Base-by-base conservation (phyloP, 2,113 vertebrate genomes). In the Chloebia gouldiae region DNA sequence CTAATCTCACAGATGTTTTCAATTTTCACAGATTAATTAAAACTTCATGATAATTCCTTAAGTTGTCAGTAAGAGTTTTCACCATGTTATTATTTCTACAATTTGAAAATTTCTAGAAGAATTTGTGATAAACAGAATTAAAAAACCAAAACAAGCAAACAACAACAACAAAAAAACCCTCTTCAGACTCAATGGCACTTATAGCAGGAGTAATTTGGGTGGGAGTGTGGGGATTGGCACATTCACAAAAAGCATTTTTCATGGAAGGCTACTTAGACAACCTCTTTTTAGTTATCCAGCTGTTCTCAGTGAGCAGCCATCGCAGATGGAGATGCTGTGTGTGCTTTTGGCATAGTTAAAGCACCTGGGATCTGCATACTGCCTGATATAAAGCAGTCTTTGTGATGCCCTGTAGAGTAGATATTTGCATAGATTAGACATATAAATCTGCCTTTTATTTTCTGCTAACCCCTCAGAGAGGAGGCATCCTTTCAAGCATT, bases 351-450 rank as follows among this genome's bases (percentile, higher is more conserved):
- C 93, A 47, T 91, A 73, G 88, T 73, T 57, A 57, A 94, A 96
- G 82, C 96, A 97, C 96, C 96, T 98, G 97, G 95, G 87, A 94
- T 92, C 89, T 64, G 47, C 77, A 37, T 95, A 51, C 45, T 69
- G 30, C 90, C 86, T 80, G 79, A 91, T 92, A 95, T 81, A 93
- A 88, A 97, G 90, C 88, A 96, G 94, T 93, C 96, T 97, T 95
- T 97, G 93, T 97, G 89, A 92, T 96, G 86, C 85, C 75, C 81
- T 47, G n/a, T 94, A 91, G 94, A 97, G 92, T 40, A 95, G 95
- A 95, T 96, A 94, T 97, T 97, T 97, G 93, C 96, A 93, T 96
- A 97, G 97, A 97, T 97, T 96, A 96, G 92, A 95, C 96, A 81
- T 92, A 96, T 95, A 97, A 97, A 92, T 97, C 94, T 96, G 93